These are phyloP conservation scores for Phortica variegata DNA, from an alignment of 1,140 invertebrate species.

Conservation along the genomic window DNA sequence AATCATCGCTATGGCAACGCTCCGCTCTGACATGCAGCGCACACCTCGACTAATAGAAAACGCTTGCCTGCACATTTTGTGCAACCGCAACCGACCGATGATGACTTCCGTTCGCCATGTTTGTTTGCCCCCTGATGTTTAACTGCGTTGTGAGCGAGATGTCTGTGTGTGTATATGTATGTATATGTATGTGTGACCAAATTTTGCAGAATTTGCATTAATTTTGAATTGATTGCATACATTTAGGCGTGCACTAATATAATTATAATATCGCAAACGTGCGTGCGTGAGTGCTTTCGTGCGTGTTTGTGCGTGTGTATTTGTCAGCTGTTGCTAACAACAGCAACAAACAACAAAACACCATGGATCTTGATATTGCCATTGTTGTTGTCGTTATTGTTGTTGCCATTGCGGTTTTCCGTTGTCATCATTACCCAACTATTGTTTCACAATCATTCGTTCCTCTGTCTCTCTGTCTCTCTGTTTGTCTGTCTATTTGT, in stretches of 20 bases:
- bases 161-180: slow-evolving; percentile 8
- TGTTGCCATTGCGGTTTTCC: slow-evolving; percentile 34
- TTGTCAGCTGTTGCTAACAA: background rate
- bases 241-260: slow-evolving; percentile 45
- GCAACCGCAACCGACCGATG: slow-evolving; percentile 51
- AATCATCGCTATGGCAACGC: too few species aligned
- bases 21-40: too few species aligned
- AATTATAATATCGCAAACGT: slow-evolving; percentile 43
- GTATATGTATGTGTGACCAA: too few species aligned
- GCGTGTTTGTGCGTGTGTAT: background rate
- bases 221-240: slow-evolving; percentile 54
- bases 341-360: too few species aligned
- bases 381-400: background rate
- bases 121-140: slow-evolving; percentile 40
- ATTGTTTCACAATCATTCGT: slow-evolving; percentile 22
- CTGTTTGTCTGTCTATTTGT: too few species aligned
- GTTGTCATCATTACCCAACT: slow-evolving; percentile 47
- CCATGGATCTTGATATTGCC: background rate
- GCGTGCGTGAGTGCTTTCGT: too few species aligned
- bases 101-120: slow-evolving; percentile 46
- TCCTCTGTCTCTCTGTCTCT: too few species aligned
- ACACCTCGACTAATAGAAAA: too few species aligned
- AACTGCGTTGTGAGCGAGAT: too few species aligned
- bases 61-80: too few species aligned
- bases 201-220: slow-evolving; percentile 52